phyloP scores from a whole-genome alignment of 2,113 vertebrate species.

The Lampris megalopsis region DNA sequence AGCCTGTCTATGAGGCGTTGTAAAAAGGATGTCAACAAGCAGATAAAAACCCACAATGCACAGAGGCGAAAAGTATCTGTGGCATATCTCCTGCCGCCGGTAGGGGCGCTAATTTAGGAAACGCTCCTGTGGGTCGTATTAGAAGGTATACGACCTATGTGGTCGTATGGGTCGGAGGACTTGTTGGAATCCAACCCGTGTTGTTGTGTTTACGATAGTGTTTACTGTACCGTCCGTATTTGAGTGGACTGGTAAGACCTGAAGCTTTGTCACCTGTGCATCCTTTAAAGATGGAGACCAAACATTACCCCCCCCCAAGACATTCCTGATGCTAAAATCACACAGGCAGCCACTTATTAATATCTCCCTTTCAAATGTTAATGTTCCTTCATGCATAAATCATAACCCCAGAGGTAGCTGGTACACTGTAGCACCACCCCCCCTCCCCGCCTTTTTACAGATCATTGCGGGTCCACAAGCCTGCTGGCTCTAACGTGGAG shows the following conservation, averaged over 20 bases:
- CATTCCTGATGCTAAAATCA: slow-evolving; percentile 52
- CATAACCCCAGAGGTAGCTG: slow-evolving; percentile 73
- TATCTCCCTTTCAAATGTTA: slow-evolving; percentile 82
- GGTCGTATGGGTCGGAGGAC: no score
- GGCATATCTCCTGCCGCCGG: no score
- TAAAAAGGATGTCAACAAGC: no score
- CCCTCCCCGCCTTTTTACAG: slow-evolving; percentile 43
- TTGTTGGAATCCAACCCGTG: not conserved
- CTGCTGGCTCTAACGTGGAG: slow-evolving; percentile 36
- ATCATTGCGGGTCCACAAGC: slow-evolving; percentile 33
- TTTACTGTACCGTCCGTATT: not conserved
- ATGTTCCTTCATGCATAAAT: slow-evolving; percentile 81
- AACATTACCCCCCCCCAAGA: slow-evolving; percentile 25
- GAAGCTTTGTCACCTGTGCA: slow-evolving; percentile 36
- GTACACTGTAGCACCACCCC: slow-evolving; percentile 29
- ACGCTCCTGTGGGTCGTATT: no score
- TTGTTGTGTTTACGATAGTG: not conserved
- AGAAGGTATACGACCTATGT: no score
- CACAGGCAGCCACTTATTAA: slow-evolving; percentile 75
- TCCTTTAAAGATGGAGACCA: slow-evolving; percentile 26
- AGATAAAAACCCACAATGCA: no score
- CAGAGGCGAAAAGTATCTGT: no score
- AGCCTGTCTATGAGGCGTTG: no score
- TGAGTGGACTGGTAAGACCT: not conserved
- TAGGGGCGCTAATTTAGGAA: no score